A percentile compares a stretch with the other conserved stretches of the same genome.
Evolutionary conservation across 2,888 invertebrate species (phyloP).

Genomic region (Dryobota labecula): DNA sequence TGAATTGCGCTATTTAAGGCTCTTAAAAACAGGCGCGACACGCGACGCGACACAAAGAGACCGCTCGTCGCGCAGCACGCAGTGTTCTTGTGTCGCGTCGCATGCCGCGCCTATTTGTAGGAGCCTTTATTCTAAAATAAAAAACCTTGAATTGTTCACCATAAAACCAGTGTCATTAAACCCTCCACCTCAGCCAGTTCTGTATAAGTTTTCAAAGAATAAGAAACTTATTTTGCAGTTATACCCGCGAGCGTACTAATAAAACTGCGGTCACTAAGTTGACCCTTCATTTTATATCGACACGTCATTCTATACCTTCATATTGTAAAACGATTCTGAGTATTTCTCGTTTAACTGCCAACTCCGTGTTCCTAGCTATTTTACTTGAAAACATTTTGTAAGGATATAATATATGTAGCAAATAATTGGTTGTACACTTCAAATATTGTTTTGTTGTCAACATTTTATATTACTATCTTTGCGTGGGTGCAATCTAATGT

Average conservation of each 20-base stretch:
- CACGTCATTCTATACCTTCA: slow-evolving; percentile 51
- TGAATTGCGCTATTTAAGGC: background rate
- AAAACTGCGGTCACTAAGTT: slow-evolving; percentile 55
- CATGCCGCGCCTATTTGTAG: too few species aligned
- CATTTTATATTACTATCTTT: too few species aligned
- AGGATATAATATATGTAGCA: slow-evolving; percentile 33
- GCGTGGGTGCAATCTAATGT: too few species aligned
- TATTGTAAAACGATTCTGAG: slow-evolving; percentile 66
- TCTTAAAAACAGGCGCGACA: too few species aligned
- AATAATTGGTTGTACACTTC: slow-evolving; percentile 31
- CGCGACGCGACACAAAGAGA: too few species aligned
- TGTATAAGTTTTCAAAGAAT: slow-evolving; percentile 23
- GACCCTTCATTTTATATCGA: slow-evolving; percentile 62
- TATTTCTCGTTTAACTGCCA: slow-evolving; percentile 62
- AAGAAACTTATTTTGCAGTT: slow-evolving; percentile 38
- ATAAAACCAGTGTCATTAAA: slow-evolving; percentile 11
- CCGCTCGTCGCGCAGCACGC: too few species aligned
- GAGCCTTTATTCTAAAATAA: background rate
- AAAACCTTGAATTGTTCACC: background rate
- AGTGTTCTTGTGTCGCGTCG: too few species aligned
- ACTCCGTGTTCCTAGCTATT: slow-evolving; percentile 38
- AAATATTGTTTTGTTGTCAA: slow-evolving; percentile 23
- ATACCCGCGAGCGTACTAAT: slow-evolving; percentile 46
- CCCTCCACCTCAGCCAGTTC: background rate
- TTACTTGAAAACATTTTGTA: slow-evolving; percentile 47